Evolutionary conservation across 1,140 invertebrate genomes (phyloP).

Genomic region (Melanaphis sacchari): DNA sequence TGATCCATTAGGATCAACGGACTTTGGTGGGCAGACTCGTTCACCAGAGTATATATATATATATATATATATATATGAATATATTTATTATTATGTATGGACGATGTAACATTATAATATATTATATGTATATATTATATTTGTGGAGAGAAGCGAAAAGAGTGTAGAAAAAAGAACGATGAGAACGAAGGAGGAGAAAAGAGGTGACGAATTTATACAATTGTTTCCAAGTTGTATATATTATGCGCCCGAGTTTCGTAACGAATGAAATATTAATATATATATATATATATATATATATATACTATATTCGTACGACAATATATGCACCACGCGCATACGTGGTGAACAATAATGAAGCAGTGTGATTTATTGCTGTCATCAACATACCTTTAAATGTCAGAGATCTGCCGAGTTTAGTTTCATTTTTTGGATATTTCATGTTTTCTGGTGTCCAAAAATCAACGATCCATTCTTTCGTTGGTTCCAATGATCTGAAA

Average conservation of each 20-base stretch:
- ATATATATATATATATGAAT: too few species aligned
- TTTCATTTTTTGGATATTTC: constrained; percentile 35
- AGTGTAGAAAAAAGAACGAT: background rate
- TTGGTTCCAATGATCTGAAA: constrained; percentile 23
- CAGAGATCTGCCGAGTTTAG: constrained; percentile 32
- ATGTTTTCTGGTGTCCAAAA: constrained; percentile 29
- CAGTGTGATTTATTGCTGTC: background rate
- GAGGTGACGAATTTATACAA: background rate
- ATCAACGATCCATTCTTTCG: constrained; percentile 44
- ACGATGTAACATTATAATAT: background rate
- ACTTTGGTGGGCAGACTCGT: constrained; percentile 49
- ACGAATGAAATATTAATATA: background rate
- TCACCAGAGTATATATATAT: background rate
- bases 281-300: too few species aligned
- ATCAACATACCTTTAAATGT: constrained; percentile 38
- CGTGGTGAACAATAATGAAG: background rate
- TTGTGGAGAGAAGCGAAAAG: too few species aligned
- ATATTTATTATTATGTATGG: background rate
- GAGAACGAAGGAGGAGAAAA: background rate
- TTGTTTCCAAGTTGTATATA: background rate
- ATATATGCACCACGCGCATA: background rate
- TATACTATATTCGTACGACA: background rate
- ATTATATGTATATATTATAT: background rate
- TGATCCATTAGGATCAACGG: constrained; percentile 43
- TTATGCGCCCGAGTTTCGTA: background rate